Conservation (phyloP, 2,888 invertebrate genomes). For the Temnothorax rugatulus region DNA sequence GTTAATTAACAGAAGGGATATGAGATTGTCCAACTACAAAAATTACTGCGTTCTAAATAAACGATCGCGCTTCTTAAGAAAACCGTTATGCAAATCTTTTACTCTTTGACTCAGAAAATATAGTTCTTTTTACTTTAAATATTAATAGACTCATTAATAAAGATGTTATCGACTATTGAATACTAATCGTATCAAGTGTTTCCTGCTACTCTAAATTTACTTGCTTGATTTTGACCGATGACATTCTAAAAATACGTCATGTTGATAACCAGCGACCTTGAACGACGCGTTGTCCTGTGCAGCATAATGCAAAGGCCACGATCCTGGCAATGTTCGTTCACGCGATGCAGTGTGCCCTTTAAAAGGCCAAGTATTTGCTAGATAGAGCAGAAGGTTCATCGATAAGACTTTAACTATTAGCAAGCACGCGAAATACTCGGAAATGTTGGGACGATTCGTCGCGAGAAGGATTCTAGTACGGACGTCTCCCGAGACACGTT, state of each 20-base stretch:
- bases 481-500: slow-evolving; percentile 2
- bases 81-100: not conserved
- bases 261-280: slow-evolving; percentile 31
- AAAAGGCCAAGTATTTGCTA: slow-evolving; percentile 22
- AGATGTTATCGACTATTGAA: not conserved
- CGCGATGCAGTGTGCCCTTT: slow-evolving; percentile 47
- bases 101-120: not conserved
- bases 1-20: slow-evolving; percentile 14
- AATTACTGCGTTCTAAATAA: not conserved
- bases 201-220: not conserved
- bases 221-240: not conserved
- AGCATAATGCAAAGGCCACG: slow-evolving; percentile 32
- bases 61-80: not conserved
- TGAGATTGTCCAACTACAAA: not conserved
- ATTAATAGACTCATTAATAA: not conserved
- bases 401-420: slow-evolving; percentile 32
- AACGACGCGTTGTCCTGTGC: not conserved
- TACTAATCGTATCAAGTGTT: not conserved
- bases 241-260: not conserved
- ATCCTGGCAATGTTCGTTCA: slow-evolving; percentile 25
- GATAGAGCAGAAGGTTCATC: slow-evolving; percentile 16
- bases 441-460: slow-evolving; percentile 19
- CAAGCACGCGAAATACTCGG: slow-evolving; percentile 19
- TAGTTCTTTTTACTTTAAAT: not conserved
- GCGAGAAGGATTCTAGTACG: not conserved